Conservation (phyloP, 2,797 vertebrate species). For the Enteromius treurensis region DNA sequence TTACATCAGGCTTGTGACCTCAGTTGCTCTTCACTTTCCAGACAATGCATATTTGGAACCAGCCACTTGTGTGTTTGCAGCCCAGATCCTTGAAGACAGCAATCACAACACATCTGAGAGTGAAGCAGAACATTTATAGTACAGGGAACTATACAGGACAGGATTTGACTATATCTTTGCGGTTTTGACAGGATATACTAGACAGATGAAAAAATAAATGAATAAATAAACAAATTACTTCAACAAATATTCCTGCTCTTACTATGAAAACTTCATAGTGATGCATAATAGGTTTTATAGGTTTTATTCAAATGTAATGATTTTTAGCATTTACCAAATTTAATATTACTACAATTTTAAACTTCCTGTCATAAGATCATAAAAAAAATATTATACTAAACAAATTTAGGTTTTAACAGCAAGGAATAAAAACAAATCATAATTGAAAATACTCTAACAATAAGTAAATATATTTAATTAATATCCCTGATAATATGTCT, state of each 20-base stretch:
- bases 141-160: background rate
- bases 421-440: background rate
- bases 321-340: background rate
- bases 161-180: background rate
- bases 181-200: background rate
- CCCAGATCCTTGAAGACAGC: constrained; percentile 3
- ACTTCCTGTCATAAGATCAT: background rate
- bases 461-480: background rate
- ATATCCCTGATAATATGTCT: background rate
- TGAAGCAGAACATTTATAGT: background rate
- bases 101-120: background rate
- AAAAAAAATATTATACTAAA: background rate
- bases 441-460: background rate
- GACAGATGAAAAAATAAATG: background rate
- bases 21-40: background rate
- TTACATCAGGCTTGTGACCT: constrained; percentile 11
- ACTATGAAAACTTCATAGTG: background rate
- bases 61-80: background rate
- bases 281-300: background rate
- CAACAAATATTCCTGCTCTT: background rate
- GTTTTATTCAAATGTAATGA: background rate
- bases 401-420: background rate
- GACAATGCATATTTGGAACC: background rate
- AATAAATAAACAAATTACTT: background rate
- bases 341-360: background rate